Evolutionary conservation across 1,140 invertebrate genomes (phyloP).

Genomic region (Harlomillsia oculata): DNA sequence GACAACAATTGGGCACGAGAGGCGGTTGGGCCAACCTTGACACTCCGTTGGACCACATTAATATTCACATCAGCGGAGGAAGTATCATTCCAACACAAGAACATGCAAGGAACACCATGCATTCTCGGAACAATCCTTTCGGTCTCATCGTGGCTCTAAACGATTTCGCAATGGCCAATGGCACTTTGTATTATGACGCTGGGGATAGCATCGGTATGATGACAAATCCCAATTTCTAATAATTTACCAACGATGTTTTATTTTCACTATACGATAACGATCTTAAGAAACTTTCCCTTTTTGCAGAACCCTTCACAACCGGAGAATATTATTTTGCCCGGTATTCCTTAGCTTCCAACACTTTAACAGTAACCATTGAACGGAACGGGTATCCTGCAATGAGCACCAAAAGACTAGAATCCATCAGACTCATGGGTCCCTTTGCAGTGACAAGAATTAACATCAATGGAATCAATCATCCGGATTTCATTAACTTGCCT

Average conservation of each 20-base stretch:
- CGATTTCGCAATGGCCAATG: constrained; percentile 34
- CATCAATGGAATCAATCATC: constrained; percentile 12
- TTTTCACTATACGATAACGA: background rate
- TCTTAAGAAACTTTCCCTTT: background rate
- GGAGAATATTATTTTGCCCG: constrained; percentile 15
- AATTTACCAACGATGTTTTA: background rate
- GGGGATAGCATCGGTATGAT: constrained; percentile 36
- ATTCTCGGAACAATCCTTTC: constrained; percentile 37
- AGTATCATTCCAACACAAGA: constrained; percentile 59
- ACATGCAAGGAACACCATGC: constrained; percentile 41
- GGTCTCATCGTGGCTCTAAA: constrained; percentile 39
- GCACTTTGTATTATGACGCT: constrained; percentile 41
- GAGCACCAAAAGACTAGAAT: constrained; percentile 1
- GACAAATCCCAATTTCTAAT: background rate
- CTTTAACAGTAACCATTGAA: constrained; percentile 8
- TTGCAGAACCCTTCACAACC: constrained; percentile 18
- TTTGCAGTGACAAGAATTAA: background rate
- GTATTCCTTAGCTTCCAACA: background rate
- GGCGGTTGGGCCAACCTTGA: constrained; percentile 46
- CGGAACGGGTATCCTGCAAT: constrained; percentile 26
- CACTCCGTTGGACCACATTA: constrained; percentile 54
- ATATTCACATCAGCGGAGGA: constrained; percentile 60
- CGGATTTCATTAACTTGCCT: background rate
- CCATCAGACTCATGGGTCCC: constrained; percentile 23
- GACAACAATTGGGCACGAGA: constrained; percentile 40